These are phyloP conservation scores for Empidonax alnorum DNA, from an alignment of 2,113 vertebrate genomes.

Conservation along the genomic window DNA sequence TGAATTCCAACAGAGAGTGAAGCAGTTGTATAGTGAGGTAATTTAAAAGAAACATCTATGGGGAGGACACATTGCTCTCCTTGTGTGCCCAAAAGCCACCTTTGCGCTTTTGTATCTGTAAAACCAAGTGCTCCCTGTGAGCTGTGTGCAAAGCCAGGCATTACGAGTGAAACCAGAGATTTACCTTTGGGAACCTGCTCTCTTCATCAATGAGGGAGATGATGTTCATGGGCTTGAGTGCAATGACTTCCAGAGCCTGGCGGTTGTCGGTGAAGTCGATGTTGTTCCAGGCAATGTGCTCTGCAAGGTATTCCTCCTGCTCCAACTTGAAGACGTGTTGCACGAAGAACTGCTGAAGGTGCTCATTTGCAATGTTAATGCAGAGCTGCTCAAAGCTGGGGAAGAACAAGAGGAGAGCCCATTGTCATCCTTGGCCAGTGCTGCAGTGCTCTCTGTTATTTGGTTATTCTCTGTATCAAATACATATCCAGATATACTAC, in stretches of 20 bases:
- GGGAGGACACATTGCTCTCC: background rate
- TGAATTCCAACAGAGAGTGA: background rate
- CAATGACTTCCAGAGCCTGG: conserved; percentile 84
- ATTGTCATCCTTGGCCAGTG: background rate
- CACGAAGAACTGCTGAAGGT: conserved; percentile 97
- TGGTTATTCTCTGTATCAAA: background rate
- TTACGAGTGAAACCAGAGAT: background rate
- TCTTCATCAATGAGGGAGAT: conserved; percentile 95
- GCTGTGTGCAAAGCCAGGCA: background rate
- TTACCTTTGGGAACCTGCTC: conserved; percentile 93
- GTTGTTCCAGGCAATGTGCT: conserved; percentile 86
- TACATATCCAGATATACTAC: background rate
- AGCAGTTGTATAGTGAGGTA: background rate
- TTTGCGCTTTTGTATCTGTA: background rate
- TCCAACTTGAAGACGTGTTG: conserved; percentile 91
- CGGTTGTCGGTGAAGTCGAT: conserved; percentile 90
- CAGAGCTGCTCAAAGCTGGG: conserved; percentile 96
- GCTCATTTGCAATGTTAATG: conserved; percentile 97
- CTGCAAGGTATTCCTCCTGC: conserved; percentile 88
- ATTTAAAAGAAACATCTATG: background rate
- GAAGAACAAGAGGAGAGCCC: background rate
- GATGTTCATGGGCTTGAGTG: conserved; percentile 87
- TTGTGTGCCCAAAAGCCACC: background rate
- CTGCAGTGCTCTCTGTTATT: background rate
- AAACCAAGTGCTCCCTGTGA: background rate